phyloP scores from a whole-genome alignment of 2,113 vertebrate genomes.

The Oceanodroma tethys region DNA sequence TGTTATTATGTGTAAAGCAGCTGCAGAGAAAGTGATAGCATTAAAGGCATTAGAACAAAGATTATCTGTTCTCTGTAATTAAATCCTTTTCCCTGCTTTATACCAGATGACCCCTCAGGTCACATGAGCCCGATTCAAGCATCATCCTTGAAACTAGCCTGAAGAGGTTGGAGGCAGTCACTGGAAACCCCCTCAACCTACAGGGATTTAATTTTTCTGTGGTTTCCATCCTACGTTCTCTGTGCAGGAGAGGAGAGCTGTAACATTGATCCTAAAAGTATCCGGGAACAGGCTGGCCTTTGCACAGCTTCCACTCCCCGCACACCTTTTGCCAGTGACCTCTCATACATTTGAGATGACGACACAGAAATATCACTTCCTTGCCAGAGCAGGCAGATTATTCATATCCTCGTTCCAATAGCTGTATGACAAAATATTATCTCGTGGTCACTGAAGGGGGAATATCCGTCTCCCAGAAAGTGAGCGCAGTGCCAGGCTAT shows the following conservation, averaged over 20 bases:
- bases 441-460: neutral
- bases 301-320: neutral
- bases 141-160: neutral
- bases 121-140: neutral
- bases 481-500: neutral
- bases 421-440: neutral
- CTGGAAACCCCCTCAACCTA: neutral
- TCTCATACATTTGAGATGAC: neutral
- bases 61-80: constrained; percentile 65
- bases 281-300: neutral
- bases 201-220: constrained; percentile 2
- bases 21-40: constrained; percentile 55
- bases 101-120: constrained; percentile 20
- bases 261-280: neutral
- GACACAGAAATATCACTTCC: neutral
- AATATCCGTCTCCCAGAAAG: neutral
- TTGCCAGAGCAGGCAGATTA: neutral
- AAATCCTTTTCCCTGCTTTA: constrained; percentile 18
- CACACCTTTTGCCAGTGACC: neutral
- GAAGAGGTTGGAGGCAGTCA: neutral
- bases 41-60: constrained; percentile 56
- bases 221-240: neutral
- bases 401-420: neutral
- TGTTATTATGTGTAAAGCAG: constrained; percentile 57
- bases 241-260: neutral